Evolutionary conservation across 2,888 invertebrate genomes (phyloP).

Genomic region (Drosophila macrospina): DNA sequence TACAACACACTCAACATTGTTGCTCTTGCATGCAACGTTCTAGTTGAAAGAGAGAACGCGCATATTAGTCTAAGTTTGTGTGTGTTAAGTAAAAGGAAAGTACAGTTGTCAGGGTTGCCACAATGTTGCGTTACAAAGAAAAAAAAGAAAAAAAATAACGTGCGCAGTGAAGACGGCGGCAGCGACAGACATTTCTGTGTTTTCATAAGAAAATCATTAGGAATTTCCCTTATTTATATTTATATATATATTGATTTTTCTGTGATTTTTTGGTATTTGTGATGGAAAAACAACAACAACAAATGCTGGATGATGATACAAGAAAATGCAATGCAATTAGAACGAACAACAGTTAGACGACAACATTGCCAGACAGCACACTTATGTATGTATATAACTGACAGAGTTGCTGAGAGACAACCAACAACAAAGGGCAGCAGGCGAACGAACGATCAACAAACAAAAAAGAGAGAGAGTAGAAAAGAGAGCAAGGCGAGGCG

Average conservation of each 20-base stretch:
- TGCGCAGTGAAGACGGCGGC: slow-evolving; percentile 66
- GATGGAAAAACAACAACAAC: slow-evolving; percentile 74
- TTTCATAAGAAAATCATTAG: slow-evolving; percentile 15
- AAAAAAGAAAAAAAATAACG: neutral
- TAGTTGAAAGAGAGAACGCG: neutral
- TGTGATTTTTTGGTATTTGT: slow-evolving; percentile 14
- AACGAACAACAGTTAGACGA: slow-evolving; percentile 71
- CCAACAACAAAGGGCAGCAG: slow-evolving; percentile 15
- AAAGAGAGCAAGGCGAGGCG: no score
- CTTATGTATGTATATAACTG: slow-evolving; percentile 15
- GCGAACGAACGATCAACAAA: slow-evolving; percentile 26
- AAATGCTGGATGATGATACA: slow-evolving; percentile 62
- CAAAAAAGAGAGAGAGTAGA: slow-evolving; percentile 4
- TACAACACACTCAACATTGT: neutral
- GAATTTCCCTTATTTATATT: slow-evolving; percentile 2
- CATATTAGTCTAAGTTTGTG: slow-evolving; percentile 3
- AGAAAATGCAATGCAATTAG: slow-evolving; percentile 62
- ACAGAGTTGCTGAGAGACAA: slow-evolving; percentile 11
- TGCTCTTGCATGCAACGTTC: slow-evolving; percentile 5
- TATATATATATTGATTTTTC: slow-evolving; percentile 12
- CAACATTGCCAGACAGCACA: slow-evolving; percentile 70
- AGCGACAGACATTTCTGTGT: slow-evolving; percentile 68
- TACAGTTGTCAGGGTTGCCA: slow-evolving; percentile 61
- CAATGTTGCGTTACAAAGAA: slow-evolving; percentile 25
- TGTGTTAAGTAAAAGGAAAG: slow-evolving; percentile 33